These are phyloP conservation scores for Steinernema scapterisci DNA, from an alignment of 2,888 invertebrate genomes.

Conservation along the genomic window DNA sequence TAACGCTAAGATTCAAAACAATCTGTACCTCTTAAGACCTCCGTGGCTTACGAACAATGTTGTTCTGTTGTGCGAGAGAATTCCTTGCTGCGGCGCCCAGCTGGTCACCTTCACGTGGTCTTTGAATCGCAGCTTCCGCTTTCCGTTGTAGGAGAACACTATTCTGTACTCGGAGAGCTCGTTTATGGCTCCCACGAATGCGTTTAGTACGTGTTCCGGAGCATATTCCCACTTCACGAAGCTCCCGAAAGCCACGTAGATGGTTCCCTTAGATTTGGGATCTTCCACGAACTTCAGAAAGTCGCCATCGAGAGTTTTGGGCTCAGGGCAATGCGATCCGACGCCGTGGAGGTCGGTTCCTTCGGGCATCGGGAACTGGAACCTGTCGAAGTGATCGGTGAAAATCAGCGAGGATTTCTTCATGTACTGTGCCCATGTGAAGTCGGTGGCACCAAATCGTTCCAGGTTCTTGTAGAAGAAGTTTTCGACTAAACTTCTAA, in stretches of 20 bases:
- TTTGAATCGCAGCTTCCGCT: conserved; percentile 32
- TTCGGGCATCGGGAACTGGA: conserved; percentile 45
- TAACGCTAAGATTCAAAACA: neutral
- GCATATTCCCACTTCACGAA: conserved; percentile 35
- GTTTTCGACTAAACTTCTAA: conserved; percentile 35
- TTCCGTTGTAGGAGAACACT: conserved; percentile 34
- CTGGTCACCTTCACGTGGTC: conserved; percentile 34
- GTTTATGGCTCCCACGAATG: conserved; percentile 39
- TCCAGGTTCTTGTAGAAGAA: conserved; percentile 40
- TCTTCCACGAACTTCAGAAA: conserved; percentile 42
- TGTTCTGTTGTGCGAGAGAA: conserved; percentile 35
- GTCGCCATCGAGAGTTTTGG: no score
- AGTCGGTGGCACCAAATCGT: conserved; percentile 42
- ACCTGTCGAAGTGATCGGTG: conserved; percentile 40
- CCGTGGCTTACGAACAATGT: conserved; percentile 40
- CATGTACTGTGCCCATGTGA: conserved; percentile 41
- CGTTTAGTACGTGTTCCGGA: conserved; percentile 34
- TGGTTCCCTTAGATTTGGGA: conserved; percentile 34
- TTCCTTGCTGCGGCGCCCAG: conserved; percentile 40
- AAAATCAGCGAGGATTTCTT: conserved; percentile 36
- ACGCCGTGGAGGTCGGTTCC: conserved; percentile 41
- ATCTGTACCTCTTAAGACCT: conserved; percentile 36
- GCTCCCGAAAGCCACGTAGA: conserved; percentile 35
- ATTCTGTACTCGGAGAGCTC: conserved; percentile 37
- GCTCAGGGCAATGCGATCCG: conserved; percentile 40